Base-by-base conservation (phyloP, 2,888 invertebrate genomes). In the Geotrupes spiniger region DNA sequence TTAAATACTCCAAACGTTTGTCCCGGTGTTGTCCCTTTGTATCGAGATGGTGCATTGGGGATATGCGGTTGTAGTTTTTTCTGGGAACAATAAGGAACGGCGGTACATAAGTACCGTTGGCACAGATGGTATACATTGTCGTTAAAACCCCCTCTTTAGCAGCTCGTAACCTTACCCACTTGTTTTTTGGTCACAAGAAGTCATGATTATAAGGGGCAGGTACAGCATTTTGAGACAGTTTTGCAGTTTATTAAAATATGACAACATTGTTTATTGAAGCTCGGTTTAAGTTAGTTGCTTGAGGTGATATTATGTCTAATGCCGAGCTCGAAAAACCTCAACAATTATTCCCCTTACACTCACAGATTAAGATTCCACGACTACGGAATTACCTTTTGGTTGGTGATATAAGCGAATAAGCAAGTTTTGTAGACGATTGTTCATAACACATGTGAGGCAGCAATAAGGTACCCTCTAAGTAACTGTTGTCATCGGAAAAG, bases 61-160 rank as follows among this genome's bases (percentile, higher is more conserved):
- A 68, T 65, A 36, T 58, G 53, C 12, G 54, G 48, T 33, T 64
- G 42, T 56, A 65, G 17, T 63, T 51, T 6, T 56, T 53, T 25
- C 64, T 49, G 10, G 65, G 65, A 54, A 66, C 68, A 25, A 68
- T 44, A 10, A 68, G 54, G 12, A 61, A 57, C 3, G 69, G 68
- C 12, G 67, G 64, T 37, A 68, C 43, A 9, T 49, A 48, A 46
- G 54, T 63, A 28, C 65, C 68, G 45, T 28, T 46, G 1, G 67
- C 64, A 48, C 56, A 60, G 28, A 66, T 61, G 15, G 17, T 26
- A 33, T 45, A 49, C 33, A 37, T 37, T 2, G 51, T 53, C 10
- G 46, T 44, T 42, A 54, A 41, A 36, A 27, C 41, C 27, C 54
- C n/a, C 50, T 33, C 54, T 28, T 46, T 54, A 43, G n/a, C 38